Percentiles rank a stretch among this genome's conserved stretches.
phyloP scores from a whole-genome alignment of 2,113 vertebrate species.

The Cichladusa arquata region DNA sequence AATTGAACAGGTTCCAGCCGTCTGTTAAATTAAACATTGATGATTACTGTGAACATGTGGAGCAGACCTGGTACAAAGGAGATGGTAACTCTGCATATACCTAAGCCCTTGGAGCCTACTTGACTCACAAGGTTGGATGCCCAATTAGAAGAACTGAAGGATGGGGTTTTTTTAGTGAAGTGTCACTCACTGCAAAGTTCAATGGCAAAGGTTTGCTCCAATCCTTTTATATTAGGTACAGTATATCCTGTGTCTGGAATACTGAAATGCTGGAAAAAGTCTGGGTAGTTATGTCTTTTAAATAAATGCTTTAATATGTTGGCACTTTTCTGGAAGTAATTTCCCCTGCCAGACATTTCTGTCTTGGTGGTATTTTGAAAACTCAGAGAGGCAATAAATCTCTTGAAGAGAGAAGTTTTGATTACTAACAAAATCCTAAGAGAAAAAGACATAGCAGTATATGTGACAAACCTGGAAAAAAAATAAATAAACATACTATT shows the following conservation, averaged over 20 bases:
- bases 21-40: constrained; percentile 68
- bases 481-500: background rate
- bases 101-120: background rate
- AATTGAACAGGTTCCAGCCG: constrained; percentile 45
- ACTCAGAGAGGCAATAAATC: background rate
- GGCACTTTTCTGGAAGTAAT: background rate
- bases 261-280: background rate
- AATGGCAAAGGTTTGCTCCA: accelerated
- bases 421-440: background rate
- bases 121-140: background rate
- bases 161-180: accelerated
- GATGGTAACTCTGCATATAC: constrained; percentile 2
- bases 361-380: background rate
- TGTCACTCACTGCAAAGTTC: background rate
- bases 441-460: background rate
- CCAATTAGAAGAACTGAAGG: background rate
- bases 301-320: background rate
- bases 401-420: background rate
- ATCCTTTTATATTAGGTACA: background rate
- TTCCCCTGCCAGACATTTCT: background rate
- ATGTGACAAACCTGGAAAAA: background rate
- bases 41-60: constrained; percentile 43
- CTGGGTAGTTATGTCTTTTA: background rate
- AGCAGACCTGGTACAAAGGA: constrained; percentile 32
- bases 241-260: background rate